Evolutionary conservation across 1,140 invertebrate genomes (phyloP).

Genomic region (Amyelois transitella): DNA sequence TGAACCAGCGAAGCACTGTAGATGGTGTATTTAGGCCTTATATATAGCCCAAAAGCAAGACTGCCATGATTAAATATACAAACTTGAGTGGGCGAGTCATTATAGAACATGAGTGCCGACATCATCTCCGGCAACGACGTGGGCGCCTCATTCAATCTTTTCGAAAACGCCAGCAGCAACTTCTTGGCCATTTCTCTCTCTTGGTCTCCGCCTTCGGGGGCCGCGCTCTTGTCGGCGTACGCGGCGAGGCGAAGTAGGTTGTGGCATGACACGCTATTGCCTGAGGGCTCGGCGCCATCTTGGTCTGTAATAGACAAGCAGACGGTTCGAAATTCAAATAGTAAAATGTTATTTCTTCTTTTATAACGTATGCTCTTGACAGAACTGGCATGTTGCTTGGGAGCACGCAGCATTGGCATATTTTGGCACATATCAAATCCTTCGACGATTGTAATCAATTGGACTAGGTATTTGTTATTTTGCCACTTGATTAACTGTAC

Average conservation of each 20-base stretch:
- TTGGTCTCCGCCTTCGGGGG: conserved; percentile 55
- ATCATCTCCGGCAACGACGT: conserved; percentile 86
- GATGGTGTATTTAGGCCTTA: too few relatives aligned
- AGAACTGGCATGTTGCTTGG: too few relatives aligned
- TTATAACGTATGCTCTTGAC: too few relatives aligned
- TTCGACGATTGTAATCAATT: too few relatives aligned
- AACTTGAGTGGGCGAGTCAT: conserved; percentile 81
- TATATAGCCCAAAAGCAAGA: too few relatives aligned
- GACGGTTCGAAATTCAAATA: too few relatives aligned
- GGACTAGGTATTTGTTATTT: too few relatives aligned
- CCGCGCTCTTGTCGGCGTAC: conserved; percentile 77
- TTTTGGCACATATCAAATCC: too few relatives aligned
- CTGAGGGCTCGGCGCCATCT: conserved; percentile 94
- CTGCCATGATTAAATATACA: not conserved
- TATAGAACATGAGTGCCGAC: conserved; percentile 81
- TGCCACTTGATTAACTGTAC: too few relatives aligned
- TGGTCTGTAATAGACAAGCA: conserved; percentile 84
- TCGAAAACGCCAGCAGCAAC: conserved; percentile 79
- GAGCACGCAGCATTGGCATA: too few relatives aligned
- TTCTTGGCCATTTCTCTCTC: conserved; percentile 77
- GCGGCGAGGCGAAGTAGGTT: conserved; percentile 86
- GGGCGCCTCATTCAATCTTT: conserved; percentile 72
- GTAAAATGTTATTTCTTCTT: too few relatives aligned
- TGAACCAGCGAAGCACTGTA: too few relatives aligned
- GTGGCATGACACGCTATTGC: conserved; percentile 90